phyloP scores from a whole-genome alignment of 1,140 invertebrate species.

The Sminthurinus signatus region DNA sequence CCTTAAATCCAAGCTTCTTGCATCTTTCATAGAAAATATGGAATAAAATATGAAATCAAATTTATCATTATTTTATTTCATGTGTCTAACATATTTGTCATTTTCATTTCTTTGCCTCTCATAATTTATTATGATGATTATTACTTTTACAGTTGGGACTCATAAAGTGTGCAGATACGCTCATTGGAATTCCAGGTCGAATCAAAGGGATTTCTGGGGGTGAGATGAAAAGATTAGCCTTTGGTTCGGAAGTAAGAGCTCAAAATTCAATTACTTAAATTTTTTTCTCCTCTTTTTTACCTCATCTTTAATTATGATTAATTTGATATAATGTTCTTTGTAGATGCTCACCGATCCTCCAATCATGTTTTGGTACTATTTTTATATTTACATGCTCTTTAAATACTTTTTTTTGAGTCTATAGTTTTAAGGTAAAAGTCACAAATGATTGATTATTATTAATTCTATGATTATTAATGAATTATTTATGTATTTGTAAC shows the following conservation, averaged over 20 bases:
- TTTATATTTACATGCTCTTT: no score
- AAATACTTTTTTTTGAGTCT: no score
- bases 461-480: no score
- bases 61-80: neutral
- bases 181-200: constrained; percentile 76
- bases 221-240: constrained; percentile 90
- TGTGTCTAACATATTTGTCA: neutral
- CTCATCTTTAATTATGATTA: neutral
- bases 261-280: neutral
- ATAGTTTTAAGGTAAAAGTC: no score
- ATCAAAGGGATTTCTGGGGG: constrained; percentile 92
- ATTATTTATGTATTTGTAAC: no score
- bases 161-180: constrained; percentile 75
- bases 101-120: neutral
- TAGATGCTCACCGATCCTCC: constrained; percentile 88
- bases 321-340: constrained; percentile 20
- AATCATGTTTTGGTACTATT: constrained; percentile 95
- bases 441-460: constrained; percentile 14
- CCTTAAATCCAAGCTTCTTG: neutral
- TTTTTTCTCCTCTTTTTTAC: neutral
- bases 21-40: neutral
- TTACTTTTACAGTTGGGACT: constrained; percentile 61
- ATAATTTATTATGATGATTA: constrained; percentile 2
- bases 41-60: neutral
- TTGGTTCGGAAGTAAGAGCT: constrained; percentile 77